These are phyloP conservation scores for Apogon talboti DNA, from an alignment of 2,797 vertebrate species.

Conservation along the genomic window DNA sequence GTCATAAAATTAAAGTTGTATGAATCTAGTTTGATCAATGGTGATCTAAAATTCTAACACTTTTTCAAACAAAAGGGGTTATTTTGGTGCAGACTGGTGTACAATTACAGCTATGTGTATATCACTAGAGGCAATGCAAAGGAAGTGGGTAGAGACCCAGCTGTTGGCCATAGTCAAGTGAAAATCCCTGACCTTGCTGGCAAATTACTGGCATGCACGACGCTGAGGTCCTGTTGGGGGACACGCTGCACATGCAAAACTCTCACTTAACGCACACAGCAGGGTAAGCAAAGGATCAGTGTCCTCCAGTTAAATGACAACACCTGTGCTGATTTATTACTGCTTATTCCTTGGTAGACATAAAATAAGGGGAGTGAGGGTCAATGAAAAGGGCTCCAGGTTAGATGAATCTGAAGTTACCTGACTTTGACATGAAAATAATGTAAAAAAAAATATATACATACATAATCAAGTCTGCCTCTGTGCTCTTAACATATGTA, in stretches of 20 bases:
- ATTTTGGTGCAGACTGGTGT: slow-evolving; percentile 43
- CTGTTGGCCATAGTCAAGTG: slow-evolving; percentile 80
- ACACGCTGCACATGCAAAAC: slow-evolving; percentile 57
- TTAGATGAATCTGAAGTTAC: neutral
- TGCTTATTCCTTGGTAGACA: slow-evolving; percentile 11
- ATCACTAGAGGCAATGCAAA: slow-evolving; percentile 41
- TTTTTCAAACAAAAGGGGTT: slow-evolving; percentile 53
- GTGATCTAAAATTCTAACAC: slow-evolving; percentile 54
- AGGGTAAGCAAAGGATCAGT: slow-evolving; percentile 17
- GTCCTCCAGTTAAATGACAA: slow-evolving; percentile 15
- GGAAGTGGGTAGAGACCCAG: slow-evolving; percentile 78
- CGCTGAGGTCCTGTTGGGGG: slow-evolving; percentile 61
- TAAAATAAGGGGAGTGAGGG: neutral
- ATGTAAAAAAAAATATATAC: neutral
- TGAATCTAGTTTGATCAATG: slow-evolving; percentile 25
- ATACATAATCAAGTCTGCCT: neutral
- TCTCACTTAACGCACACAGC: slow-evolving; percentile 22
- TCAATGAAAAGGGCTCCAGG: neutral
- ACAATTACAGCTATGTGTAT: slow-evolving; percentile 31
- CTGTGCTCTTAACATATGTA: neutral
- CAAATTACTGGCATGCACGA: slow-evolving; percentile 79
- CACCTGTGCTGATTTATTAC: slow-evolving; percentile 10
- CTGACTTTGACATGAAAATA: neutral
- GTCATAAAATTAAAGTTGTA: neutral
- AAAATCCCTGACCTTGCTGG: slow-evolving; percentile 86